These are phyloP conservation scores for Drosophila micromelanica DNA, from an alignment of 1,140 invertebrate genomes.

Conservation along the genomic window DNA sequence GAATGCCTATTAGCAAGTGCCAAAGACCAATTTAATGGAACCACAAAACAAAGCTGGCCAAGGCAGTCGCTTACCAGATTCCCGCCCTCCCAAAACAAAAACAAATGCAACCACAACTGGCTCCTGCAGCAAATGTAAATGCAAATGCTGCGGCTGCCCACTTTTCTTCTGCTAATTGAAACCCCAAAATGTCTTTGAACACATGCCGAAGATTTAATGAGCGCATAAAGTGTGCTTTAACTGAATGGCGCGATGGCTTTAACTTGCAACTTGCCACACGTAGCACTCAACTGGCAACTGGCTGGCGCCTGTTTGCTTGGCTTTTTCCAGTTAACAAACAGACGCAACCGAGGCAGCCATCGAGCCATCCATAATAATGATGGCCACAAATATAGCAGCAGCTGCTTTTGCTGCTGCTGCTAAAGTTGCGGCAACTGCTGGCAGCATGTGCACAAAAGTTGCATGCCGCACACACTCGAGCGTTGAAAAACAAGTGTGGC, in stretches of 20 bases:
- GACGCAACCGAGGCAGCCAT: slow-evolving; percentile 22
- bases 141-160: slow-evolving; percentile 46
- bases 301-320: slow-evolving; percentile 28
- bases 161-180: slow-evolving; percentile 58
- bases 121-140: slow-evolving; percentile 19
- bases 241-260: slow-evolving; percentile 22
- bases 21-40: slow-evolving; percentile 61
- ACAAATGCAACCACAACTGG: slow-evolving; percentile 34
- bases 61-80: slow-evolving; percentile 15
- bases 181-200: slow-evolving; percentile 33
- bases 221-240: slow-evolving; percentile 20
- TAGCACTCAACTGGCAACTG: slow-evolving; percentile 7
- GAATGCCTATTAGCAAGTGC: slow-evolving; percentile 73
- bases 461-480: slow-evolving; percentile 36
- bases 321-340: slow-evolving; percentile 49
- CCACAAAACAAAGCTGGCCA: slow-evolving; percentile 65
- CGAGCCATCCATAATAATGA: slow-evolving; percentile 49
- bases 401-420: background rate
- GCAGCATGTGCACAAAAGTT: slow-evolving; percentile 41
- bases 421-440: slow-evolving; percentile 8
- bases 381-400: slow-evolving; percentile 36
- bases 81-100: slow-evolving; percentile 31
- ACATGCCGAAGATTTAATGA: slow-evolving; percentile 26
- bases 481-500: slow-evolving; percentile 64
- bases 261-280: slow-evolving; percentile 11